These are phyloP conservation scores for Antheraea assamensis DNA, from an alignment of 2,888 invertebrate genomes.

Conservation along the genomic window DNA sequence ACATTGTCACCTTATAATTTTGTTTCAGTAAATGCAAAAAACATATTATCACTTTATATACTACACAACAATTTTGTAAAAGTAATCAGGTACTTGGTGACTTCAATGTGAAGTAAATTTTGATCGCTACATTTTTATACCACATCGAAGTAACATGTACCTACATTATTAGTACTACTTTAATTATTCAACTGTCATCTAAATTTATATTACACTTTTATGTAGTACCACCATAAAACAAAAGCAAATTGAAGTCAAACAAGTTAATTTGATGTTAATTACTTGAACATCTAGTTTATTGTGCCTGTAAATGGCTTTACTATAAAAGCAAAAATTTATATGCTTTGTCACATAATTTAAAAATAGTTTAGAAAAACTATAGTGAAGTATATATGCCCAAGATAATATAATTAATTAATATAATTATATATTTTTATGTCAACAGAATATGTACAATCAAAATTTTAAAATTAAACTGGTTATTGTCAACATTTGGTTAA, in stretches of 20 bases:
- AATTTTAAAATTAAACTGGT: neutral
- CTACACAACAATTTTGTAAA: constrained; percentile 8
- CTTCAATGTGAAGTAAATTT: constrained; percentile 39
- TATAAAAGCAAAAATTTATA: neutral
- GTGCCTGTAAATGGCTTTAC: neutral
- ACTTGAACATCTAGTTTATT: neutral
- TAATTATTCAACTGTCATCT: neutral
- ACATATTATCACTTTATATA: constrained; percentile 28
- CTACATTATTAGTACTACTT: neutral
- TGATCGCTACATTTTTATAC: constrained; percentile 13
- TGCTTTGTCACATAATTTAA: neutral
- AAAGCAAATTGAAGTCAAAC: neutral
- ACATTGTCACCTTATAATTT: constrained; percentile 24
- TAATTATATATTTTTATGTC: neutral
- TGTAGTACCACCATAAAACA: neutral
- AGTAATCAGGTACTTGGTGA: constrained; percentile 20
- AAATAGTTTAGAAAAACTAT: neutral
- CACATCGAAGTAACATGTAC: constrained; percentile 8
- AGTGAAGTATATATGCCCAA: neutral
- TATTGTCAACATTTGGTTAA: constrained; percentile 1
- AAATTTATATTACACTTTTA: neutral
- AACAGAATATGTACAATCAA: neutral
- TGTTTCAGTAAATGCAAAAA: constrained; percentile 38
- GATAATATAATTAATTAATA: neutral
- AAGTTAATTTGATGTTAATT: neutral